These are phyloP conservation scores for Isichthys henryi DNA, from an alignment of 2,113 vertebrate species.

Conservation along the genomic window DNA sequence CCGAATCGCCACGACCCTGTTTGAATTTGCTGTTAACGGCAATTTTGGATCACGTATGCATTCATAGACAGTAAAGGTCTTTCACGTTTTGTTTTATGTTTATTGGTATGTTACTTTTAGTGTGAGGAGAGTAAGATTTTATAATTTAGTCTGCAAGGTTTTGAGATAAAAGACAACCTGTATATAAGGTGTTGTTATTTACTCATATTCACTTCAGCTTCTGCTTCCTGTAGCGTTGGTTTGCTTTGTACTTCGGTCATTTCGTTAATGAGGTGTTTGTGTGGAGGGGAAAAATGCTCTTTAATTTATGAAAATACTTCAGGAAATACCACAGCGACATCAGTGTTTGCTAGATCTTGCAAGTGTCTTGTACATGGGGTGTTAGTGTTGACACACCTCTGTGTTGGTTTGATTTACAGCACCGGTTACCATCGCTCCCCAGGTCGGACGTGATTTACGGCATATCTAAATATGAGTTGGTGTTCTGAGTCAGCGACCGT, in stretches of 20 bases:
- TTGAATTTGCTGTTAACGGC: no score
- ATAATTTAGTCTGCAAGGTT: not conserved
- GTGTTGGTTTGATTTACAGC: not conserved
- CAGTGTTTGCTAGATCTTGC: not conserved
- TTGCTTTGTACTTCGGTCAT: not conserved
- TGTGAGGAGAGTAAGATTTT: not conserved
- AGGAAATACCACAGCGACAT: not conserved
- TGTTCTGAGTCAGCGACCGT: constrained; percentile 17
- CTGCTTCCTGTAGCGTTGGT: not conserved
- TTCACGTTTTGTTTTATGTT: not conserved
- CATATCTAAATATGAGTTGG: not conserved
- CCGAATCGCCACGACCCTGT: no score
- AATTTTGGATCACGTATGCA: not conserved
- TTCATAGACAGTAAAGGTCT: not conserved
- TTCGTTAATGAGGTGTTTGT: not conserved
- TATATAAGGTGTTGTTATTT: not conserved
- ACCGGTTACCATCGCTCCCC: not conserved
- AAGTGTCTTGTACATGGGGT: not conserved
- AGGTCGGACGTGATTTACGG: not conserved
- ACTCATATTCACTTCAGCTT: not conserved
- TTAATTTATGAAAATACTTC: not conserved
- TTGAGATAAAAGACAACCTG: not conserved
- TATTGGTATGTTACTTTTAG: not conserved
- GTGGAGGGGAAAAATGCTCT: not conserved
- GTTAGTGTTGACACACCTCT: not conserved